phyloP scores from a whole-genome alignment of 2,113 vertebrate species.

The Pluvianellus socialis region DNA sequence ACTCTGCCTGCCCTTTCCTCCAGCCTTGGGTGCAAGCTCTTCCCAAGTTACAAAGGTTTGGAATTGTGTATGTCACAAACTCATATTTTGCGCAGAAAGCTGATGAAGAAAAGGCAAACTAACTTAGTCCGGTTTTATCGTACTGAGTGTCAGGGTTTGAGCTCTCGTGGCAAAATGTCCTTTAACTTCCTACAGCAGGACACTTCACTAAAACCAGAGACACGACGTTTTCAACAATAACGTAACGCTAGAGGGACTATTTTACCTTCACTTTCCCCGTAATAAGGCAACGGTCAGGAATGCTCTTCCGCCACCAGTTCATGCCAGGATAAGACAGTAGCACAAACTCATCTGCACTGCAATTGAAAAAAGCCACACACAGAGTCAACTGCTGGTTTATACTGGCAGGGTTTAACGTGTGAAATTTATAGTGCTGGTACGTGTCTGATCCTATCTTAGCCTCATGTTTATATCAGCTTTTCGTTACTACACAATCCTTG shows the following conservation, averaged over 20 bases:
- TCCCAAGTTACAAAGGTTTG: too few relatives aligned
- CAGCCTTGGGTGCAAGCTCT: neutral
- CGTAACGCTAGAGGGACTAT: neutral
- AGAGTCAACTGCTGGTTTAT: neutral
- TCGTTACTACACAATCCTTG: neutral
- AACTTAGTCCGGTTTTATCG: neutral
- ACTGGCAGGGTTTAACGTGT: neutral
- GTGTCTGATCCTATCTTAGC: neutral
- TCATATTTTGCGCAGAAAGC: neutral
- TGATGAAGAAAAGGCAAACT: neutral
- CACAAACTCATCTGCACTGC: neutral
- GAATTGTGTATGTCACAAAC: accelerated
- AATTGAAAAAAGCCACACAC: neutral
- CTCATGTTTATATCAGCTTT: neutral
- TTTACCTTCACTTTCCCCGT: neutral
- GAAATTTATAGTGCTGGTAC: neutral
- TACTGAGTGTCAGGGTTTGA: neutral
- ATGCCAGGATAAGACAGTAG: neutral
- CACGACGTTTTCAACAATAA: neutral
- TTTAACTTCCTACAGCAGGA: neutral
- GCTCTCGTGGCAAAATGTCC: neutral
- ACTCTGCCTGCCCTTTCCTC: neutral
- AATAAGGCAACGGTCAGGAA: neutral
- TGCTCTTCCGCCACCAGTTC: neutral
- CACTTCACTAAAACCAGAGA: neutral